phyloP scores from a whole-genome alignment of 2,797 vertebrate genomes.

The Alcedo quadribrachys region DNA sequence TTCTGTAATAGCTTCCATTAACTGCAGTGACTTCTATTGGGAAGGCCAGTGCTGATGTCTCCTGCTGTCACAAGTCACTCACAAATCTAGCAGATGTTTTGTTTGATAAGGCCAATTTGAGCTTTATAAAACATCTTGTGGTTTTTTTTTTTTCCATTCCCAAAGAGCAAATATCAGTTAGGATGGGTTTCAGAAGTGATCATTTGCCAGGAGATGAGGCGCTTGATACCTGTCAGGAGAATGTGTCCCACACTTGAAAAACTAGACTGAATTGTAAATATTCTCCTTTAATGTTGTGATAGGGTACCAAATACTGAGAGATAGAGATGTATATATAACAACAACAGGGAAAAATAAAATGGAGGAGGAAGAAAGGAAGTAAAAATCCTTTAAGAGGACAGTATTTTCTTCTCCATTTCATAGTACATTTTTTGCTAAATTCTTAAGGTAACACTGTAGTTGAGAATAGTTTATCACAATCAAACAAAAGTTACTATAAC shows the following conservation, averaged over 20 bases:
- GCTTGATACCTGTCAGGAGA: slow-evolving; percentile 3
- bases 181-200: slow-evolving; percentile 40
- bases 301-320: not conserved
- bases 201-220: not conserved
- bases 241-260: slow-evolving; percentile 1
- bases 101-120: slow-evolving; percentile 75
- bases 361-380: not conserved
- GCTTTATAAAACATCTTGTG: slow-evolving; percentile 68
- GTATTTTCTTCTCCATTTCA: not conserved
- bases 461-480: not conserved
- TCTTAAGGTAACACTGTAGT: not conserved
- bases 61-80: slow-evolving; percentile 77
- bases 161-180: slow-evolving; percentile 66
- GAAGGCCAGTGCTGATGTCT: slow-evolving; percentile 68
- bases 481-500: not conserved
- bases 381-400: not conserved
- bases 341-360: not conserved
- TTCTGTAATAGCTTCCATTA: slow-evolving; percentile 78
- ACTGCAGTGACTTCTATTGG: slow-evolving; percentile 73
- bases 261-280: not conserved
- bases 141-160: not conserved
- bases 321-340: not conserved
- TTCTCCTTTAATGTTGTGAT: not conserved
- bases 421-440: not conserved
- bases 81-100: slow-evolving; percentile 74